Evolutionary conservation across 2,113 vertebrate genomes (phyloP), one percentile per base, ranked within the genome.

Genomic region (Mustela nigripes): DNA sequence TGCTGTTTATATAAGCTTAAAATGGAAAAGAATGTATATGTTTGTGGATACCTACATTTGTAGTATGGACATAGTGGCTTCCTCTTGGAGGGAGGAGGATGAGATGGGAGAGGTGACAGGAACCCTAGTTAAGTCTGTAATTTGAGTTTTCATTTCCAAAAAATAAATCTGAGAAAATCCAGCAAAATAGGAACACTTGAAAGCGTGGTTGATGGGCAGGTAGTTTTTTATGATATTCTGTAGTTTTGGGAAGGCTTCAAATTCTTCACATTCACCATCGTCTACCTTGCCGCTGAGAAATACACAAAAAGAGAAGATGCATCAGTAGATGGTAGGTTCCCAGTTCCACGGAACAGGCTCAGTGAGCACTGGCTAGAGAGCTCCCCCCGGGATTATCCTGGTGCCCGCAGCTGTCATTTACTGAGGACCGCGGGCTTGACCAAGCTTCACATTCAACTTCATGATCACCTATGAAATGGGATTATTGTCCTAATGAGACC

Each of bases 111-210:
- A 39, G 73, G n/a, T 50, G 42, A 50, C 3, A 39, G 2, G 60
- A 42, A 26, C 33, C 78, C 79, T 28, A 24, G 36, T 31, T 65
- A 1, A 11, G 4, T 2, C 50, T 95, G 28, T 42, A 19, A 69
- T 63, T 71, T 71, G 60, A 21, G 50, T 84, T 92, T 63, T 95
- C 82, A 80, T 89, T 97, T 94, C 36, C 89, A 76, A 90, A 92
- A 87, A 18, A 60, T 76, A 58, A 71, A 84, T 36, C 83, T 63
- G 74, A 88, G 81, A 67, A 45, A 50, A 53, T 79, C 48, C 21
- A 50, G 78, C 21, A 63, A 48, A 74, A 67, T 67, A 69, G 53
- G 69, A 85, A 84, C 45, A 62, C 33, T 79, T 39, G 79, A 58
- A 83, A 86, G 45, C 28, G 11, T 19, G 45, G 24, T 50, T 56